Percentiles rank a stretch among this genome's conserved stretches.
Evolutionary conservation across 2,797 vertebrate species (phyloP).

Genomic region (Poliocrania exsul): DNA sequence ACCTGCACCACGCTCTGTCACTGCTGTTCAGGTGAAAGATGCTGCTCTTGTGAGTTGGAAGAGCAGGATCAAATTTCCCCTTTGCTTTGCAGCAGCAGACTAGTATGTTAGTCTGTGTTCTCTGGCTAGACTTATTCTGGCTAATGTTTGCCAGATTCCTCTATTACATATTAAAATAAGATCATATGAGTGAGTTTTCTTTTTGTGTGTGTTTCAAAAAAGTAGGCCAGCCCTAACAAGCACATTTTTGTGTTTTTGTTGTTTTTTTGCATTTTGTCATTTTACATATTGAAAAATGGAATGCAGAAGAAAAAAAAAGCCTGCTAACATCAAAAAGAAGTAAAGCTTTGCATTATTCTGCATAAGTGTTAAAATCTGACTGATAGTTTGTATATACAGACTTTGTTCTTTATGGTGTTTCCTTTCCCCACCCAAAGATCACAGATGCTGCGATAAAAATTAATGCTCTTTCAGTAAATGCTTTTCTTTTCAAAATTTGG

Average conservation of each 20-base stretch:
- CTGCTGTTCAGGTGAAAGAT: background rate
- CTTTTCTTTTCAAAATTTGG: background rate
- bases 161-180: conserved; percentile 58
- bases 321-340: conserved; percentile 45
- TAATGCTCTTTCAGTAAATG: conserved; percentile 3
- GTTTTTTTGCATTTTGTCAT: conserved; percentile 65
- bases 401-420: conserved; percentile 44
- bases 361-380: conserved; percentile 56
- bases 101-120: conserved; percentile 20
- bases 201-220: conserved; percentile 52
- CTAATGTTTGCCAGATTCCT: conserved; percentile 63
- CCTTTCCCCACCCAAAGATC: conserved; percentile 23
- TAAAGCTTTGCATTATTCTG: conserved; percentile 57
- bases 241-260: conserved; percentile 54
- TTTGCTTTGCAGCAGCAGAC: conserved; percentile 25
- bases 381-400: conserved; percentile 59
- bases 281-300: conserved; percentile 61
- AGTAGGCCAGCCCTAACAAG: conserved; percentile 54
- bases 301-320: conserved; percentile 11
- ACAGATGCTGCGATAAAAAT: conserved; percentile 50
- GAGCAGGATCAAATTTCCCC: conserved; percentile 15
- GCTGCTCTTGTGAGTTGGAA: background rate
- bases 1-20: accelerated
- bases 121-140: conserved; percentile 50
- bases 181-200: conserved; percentile 41